A percentile compares a stretch with the other conserved stretches of the same genome.
Conservation (phyloP, 2,888 invertebrate genomes). For the Leptura quadrifasciata region DNA sequence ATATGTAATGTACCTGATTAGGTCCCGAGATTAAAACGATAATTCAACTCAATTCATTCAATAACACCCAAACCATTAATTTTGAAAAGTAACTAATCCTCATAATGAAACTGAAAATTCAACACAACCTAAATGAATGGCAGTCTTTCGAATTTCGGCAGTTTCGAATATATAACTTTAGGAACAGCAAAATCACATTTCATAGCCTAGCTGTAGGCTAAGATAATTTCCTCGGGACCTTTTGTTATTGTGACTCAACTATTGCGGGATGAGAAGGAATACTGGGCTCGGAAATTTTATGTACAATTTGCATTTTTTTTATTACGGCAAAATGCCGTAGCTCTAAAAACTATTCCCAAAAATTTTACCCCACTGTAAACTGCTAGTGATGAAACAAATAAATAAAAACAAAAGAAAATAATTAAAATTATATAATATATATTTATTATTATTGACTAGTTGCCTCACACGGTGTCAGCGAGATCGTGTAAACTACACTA, state of each 20-base stretch:
- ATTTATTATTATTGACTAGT: slow-evolving; percentile 73
- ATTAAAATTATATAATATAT: slow-evolving; percentile 66
- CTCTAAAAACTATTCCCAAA: slow-evolving; percentile 57
- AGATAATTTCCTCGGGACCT: slow-evolving; percentile 69
- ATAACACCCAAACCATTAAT: slow-evolving; percentile 72
- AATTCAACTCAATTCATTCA: slow-evolving; percentile 59
- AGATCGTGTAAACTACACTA: slow-evolving; percentile 71
- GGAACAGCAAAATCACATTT: slow-evolving; percentile 73
- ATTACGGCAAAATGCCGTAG: slow-evolving; percentile 39
- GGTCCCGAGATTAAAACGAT: slow-evolving; percentile 68
- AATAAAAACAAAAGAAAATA: slow-evolving; percentile 64
- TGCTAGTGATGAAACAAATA: slow-evolving; percentile 50
- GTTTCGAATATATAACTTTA: slow-evolving; percentile 72
- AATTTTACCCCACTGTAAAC: slow-evolving; percentile 65
- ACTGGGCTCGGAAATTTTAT: slow-evolving; percentile 65
- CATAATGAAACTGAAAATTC: slow-evolving; percentile 62
- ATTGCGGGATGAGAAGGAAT: slow-evolving; percentile 72
- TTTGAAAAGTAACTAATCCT: slow-evolving; percentile 70
- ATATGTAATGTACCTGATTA: slow-evolving; percentile 68
- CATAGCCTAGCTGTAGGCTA: slow-evolving; percentile 69
- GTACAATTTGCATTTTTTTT: slow-evolving; percentile 60
- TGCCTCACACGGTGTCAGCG: slow-evolving; percentile 73
- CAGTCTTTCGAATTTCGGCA: slow-evolving; percentile 74
- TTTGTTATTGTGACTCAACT: slow-evolving; percentile 63
- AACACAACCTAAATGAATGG: slow-evolving; percentile 71